A percentile compares a stretch with the other conserved stretches of the same genome.
These are phyloP conservation scores for Brachystomella parvula DNA, from an alignment of 1,140 invertebrate genomes.

Conservation along the genomic window DNA sequence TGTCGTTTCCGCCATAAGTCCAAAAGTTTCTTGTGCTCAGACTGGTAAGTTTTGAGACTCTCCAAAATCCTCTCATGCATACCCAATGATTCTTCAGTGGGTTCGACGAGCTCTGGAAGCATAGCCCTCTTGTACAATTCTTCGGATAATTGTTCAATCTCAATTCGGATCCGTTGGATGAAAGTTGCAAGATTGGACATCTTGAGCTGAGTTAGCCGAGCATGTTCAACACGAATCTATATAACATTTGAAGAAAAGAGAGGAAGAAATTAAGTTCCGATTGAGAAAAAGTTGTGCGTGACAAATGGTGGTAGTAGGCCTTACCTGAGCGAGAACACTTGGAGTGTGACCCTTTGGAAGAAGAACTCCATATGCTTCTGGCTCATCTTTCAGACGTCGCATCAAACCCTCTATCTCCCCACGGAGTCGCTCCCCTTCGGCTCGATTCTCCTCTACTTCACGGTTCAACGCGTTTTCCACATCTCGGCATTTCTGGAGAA, in stretches of 20 bases:
- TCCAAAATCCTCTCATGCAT: slow-evolving; percentile 1
- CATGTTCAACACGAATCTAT: background rate
- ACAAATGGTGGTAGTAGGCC: background rate
- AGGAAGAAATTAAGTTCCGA: background rate
- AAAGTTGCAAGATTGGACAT: background rate
- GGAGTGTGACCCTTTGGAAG: background rate
- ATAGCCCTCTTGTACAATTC: background rate
- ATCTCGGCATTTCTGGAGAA: background rate
- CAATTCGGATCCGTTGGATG: background rate
- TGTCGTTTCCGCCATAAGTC: background rate
- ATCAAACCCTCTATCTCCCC: background rate
- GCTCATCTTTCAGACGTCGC: background rate
- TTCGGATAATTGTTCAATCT: background rate
- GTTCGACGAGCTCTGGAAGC: background rate
- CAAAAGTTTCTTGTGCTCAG: slow-evolving; percentile 2
- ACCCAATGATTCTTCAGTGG: slow-evolving; percentile 2
- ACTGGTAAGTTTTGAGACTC: background rate
- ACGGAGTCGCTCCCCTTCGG: background rate
- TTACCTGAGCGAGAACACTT: slow-evolving; percentile 5
- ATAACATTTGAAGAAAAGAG: background rate
- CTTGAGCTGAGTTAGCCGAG: background rate
- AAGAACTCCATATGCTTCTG: background rate
- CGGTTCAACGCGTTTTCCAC: background rate
- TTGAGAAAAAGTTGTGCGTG: background rate
- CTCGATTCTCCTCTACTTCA: background rate